A percentile compares a stretch with the other conserved stretches of the same genome.
Conservation (phyloP, 2,797 vertebrate species). For the Tauraco hartlaubi region DNA sequence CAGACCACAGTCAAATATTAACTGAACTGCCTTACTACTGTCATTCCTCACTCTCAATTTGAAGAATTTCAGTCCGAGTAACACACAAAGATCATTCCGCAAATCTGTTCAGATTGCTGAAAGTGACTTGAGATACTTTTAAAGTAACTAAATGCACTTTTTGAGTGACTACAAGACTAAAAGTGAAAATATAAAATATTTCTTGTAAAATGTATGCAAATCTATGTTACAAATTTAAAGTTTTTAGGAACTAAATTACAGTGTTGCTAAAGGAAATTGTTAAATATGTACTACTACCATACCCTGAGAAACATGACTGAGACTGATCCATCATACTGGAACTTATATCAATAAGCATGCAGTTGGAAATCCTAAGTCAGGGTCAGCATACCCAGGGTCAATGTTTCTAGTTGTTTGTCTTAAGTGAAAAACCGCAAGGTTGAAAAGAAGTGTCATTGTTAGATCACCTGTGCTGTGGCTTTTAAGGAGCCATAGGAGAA, state of each 20-base stretch:
- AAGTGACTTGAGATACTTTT: not conserved
- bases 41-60: not conserved
- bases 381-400: not conserved
- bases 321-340: not conserved
- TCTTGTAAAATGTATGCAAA: not conserved
- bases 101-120: not conserved
- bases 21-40: not conserved
- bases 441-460: not conserved
- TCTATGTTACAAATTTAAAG: not conserved
- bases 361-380: not conserved
- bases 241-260: not conserved
- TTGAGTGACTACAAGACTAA: not conserved
- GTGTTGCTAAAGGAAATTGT: not conserved
- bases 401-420: not conserved
- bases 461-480: not conserved
- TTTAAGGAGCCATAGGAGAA: not conserved
- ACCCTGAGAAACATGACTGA: not conserved
- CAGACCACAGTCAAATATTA: slow-evolving; percentile 1
- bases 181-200: not conserved
- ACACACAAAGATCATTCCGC: not conserved
- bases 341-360: not conserved
- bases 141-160: not conserved
- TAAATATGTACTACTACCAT: not conserved
- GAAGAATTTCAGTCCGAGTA: slow-evolving; percentile 25
- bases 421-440: not conserved